Base-by-base conservation (phyloP, 2,888 invertebrate species). In the Caenorhabditis doughertyi region DNA sequence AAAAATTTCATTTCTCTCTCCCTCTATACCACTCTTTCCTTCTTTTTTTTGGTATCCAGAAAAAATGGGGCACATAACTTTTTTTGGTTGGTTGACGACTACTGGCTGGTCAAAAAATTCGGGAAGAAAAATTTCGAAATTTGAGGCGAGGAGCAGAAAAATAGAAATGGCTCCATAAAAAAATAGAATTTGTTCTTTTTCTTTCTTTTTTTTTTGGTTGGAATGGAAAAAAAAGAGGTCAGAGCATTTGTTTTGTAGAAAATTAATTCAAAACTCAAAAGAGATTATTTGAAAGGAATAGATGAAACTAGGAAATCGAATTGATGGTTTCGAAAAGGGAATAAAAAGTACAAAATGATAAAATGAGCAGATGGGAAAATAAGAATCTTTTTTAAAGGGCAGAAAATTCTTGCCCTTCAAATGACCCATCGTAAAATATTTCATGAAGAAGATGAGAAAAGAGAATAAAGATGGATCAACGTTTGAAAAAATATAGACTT, bases 1-100 rank as follows among this genome's bases (percentile, higher is more conserved):
- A 72, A 72, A 72, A 72, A 62, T 72, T 72, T 62, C 72, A 62
- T 62, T 72, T 72, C 51, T 65, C 47, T 29, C 39, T 42, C 27
- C 44, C 44, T 18, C 18, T 47, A 1, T 47, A 3, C 18, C 42
- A 11, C 42, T 42, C 42, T 42, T 13, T 16, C 42, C 13, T 13
- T 60, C 42, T 29, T 47, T 47, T 47, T 47, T 47, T 44, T 21
- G 29, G 64, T 47, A 9, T 32, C 47, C 47, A 64, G 18, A 47
- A 32, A 23, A 64, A 64, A n/a, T 11, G 64, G 64, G 47, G 58
- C 58, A 44, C 65, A 65, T 65, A 65, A 65, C 65, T 65, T 65
- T 65, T 65, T 62, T 42, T 47, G 35, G 7, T 47, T 64, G 47
- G 64, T 47, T 65, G n/a, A n/a, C n/a, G n/a, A n/a, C n/a, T n/a